These are phyloP conservation scores for Fistularia tabacaria DNA, from an alignment of 2,797 vertebrate species.

Conservation along the genomic window DNA sequence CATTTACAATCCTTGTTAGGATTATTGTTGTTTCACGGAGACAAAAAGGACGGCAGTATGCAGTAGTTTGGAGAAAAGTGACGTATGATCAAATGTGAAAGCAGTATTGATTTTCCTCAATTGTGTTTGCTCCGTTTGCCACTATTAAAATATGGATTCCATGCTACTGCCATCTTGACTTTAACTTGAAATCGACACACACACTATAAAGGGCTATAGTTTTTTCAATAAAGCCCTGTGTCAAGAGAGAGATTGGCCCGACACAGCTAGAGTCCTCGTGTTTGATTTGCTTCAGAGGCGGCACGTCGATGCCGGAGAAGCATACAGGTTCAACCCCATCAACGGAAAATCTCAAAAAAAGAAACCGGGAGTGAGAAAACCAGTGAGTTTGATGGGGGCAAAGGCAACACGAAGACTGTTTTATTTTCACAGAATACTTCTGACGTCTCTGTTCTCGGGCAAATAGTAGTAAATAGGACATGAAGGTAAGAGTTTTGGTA, in stretches of 20 bases:
- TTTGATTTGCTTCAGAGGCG: conserved; percentile 55
- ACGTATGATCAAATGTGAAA: conserved; percentile 73
- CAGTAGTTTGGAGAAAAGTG: conserved; percentile 60
- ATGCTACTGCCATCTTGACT: conserved; percentile 63
- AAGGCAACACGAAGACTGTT: no score
- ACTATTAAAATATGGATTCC: conserved; percentile 77
- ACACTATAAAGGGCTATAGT: conserved; percentile 68
- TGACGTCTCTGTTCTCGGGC: no score
- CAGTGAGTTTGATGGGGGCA: background rate
- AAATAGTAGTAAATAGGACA: no score
- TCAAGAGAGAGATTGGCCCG: conserved; percentile 55
- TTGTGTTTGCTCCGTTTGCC: conserved; percentile 75
- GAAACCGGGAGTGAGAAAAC: conserved; percentile 2
- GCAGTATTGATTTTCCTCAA: conserved; percentile 74
- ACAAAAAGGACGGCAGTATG: conserved; percentile 60
- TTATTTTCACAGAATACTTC: no score
- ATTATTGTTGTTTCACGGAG: conserved; percentile 24
- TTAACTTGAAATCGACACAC: conserved; percentile 71
- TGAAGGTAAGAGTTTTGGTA: no score
- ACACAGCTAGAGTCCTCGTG: conserved; percentile 35
- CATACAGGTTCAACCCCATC: conserved; percentile 26
- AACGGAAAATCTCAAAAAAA: background rate
- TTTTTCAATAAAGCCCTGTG: conserved; percentile 65
- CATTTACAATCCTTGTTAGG: conserved; percentile 41
- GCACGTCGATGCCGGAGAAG: conserved; percentile 38